Evolutionary conservation across 2,888 invertebrate genomes (phyloP).

Genomic region (Malthinus flaveolus): DNA sequence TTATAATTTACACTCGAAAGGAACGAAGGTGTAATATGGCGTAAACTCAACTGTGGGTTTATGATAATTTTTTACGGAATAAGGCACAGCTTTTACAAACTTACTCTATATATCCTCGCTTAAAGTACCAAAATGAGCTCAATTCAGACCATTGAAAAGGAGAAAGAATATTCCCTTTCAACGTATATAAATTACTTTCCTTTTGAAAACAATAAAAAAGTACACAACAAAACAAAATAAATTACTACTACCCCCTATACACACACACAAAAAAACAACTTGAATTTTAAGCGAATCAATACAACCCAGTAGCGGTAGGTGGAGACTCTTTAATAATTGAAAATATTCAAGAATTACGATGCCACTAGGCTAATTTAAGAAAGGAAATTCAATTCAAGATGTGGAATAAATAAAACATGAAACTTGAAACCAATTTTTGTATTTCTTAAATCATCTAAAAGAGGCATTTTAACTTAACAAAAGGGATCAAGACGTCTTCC

Average conservation of each 20-base stretch:
- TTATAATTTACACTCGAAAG: slow-evolving; percentile 24
- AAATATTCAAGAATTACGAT: no score
- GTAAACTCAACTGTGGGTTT: slow-evolving; percentile 21
- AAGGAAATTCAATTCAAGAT: no score
- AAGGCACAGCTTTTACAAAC: slow-evolving; percentile 16
- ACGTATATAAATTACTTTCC: slow-evolving; percentile 14
- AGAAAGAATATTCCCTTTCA: slow-evolving; percentile 9
- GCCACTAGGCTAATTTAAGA: no score
- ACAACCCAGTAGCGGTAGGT: background rate
- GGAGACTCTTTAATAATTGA: no score
- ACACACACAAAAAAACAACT: background rate
- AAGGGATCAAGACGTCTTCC: no score
- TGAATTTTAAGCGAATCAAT: slow-evolving; percentile 4
- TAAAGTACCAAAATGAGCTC: slow-evolving; percentile 8
- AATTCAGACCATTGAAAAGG: slow-evolving; percentile 12
- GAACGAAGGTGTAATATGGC: slow-evolving; percentile 22
- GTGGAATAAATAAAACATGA: no score
- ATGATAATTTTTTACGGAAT: slow-evolving; percentile 23
- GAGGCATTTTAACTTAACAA: no score
- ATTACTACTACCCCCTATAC: background rate
- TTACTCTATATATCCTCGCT: slow-evolving; percentile 10
- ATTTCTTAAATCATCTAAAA: no score
- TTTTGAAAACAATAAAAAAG: slow-evolving; percentile 18
- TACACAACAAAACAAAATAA: slow-evolving; percentile 18
- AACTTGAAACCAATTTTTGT: no score